These are phyloP conservation scores for Pardosa pseudoannulata DNA, from an alignment of 2,888 invertebrate species.

Conservation along the genomic window DNA sequence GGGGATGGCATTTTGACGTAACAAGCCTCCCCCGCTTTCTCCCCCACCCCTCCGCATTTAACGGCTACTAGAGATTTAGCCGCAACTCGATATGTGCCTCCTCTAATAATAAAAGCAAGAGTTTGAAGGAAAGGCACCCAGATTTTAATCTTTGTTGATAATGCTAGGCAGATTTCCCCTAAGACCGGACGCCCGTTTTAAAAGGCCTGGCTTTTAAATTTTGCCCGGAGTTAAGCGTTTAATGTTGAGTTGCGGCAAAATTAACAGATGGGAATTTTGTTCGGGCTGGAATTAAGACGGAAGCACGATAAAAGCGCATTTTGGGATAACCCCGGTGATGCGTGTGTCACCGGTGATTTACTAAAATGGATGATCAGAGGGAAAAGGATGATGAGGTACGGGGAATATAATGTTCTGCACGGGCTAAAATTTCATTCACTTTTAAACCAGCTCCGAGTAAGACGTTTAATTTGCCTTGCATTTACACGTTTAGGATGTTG, in stretches of 20 bases:
- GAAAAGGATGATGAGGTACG: not conserved
- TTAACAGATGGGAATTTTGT: slow-evolving; percentile 12
- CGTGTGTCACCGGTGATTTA: slow-evolving; percentile 5
- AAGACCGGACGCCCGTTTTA: slow-evolving; percentile 12
- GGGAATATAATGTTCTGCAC: not conserved
- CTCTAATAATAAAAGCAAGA: slow-evolving; percentile 66
- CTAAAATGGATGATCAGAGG: slow-evolving; percentile 8
- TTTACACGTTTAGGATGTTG: no score
- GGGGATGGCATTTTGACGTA: slow-evolving; percentile 11
- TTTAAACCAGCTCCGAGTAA: not conserved
- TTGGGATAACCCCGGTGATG: slow-evolving; percentile 11
- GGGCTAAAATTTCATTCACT: not conserved
- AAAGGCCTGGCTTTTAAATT: slow-evolving; percentile 14
- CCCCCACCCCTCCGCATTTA: slow-evolving; percentile 18
- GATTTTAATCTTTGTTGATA: slow-evolving; percentile 42
- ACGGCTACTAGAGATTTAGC: slow-evolving; percentile 25
- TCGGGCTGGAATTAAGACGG: slow-evolving; percentile 9
- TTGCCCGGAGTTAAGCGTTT: slow-evolving; percentile 2
- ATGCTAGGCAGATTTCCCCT: slow-evolving; percentile 7
- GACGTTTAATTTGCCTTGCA: not conserved
- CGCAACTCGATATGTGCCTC: slow-evolving; percentile 44
- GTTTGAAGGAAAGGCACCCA: slow-evolving; percentile 56
- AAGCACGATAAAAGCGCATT: slow-evolving; percentile 15
- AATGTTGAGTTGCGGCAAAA: slow-evolving; percentile 19
- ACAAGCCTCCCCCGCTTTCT: not conserved